Percentiles rank a stretch among this genome's conserved stretches.
These are phyloP conservation scores for Griposia aprilina DNA, from an alignment of 2,888 invertebrate species.

Conservation along the genomic window DNA sequence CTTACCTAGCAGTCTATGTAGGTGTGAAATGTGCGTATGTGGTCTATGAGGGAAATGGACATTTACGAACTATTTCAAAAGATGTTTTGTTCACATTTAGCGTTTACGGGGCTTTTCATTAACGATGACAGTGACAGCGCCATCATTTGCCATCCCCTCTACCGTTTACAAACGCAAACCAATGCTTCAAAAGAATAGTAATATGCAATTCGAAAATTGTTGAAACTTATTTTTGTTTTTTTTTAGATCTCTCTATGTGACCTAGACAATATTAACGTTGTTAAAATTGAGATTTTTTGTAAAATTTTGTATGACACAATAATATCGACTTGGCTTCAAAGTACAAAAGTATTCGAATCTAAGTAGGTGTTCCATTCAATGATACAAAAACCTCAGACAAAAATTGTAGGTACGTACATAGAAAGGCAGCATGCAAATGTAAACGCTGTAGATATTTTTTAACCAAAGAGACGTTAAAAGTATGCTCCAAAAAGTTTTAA, in stretches of 20 bases:
- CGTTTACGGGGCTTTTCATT: conserved; percentile 23
- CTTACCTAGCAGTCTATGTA: not conserved
- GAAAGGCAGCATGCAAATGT: not conserved
- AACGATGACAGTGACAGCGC: conserved; percentile 12
- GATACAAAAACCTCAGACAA: no score
- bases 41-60: conserved; percentile 31
- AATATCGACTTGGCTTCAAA: no score
- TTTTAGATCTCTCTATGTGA: no score
- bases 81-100: conserved; percentile 33
- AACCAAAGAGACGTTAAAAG: conserved; percentile 23
- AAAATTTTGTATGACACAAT: no score
- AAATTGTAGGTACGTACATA: no score
- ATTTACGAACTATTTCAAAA: conserved; percentile 46
- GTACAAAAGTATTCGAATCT: not conserved
- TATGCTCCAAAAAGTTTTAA: conserved; percentile 44
- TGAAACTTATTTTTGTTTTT: not conserved
- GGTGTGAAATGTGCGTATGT: not conserved
- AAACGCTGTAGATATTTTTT: not conserved
- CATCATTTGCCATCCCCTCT: not conserved
- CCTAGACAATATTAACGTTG: no score
- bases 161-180: not conserved
- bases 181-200: not conserved
- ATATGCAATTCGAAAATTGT: not conserved
- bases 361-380: not conserved
- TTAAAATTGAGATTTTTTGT: no score